Evolutionary conservation across 2,113 vertebrate species (phyloP).

Genomic region (Pimephales promelas): DNA sequence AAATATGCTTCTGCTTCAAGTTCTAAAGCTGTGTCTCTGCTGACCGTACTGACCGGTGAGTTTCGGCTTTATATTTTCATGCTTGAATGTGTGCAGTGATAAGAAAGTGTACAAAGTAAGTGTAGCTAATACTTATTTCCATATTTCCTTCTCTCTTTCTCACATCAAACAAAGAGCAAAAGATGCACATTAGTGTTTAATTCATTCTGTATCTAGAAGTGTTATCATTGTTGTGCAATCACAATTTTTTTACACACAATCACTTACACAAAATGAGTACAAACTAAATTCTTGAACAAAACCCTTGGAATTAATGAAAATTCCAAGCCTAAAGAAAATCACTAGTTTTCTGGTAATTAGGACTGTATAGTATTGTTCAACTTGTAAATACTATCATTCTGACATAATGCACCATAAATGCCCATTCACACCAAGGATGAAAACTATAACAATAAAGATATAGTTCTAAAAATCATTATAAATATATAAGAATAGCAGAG

Average conservation of each 20-base stretch:
- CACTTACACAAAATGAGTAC: neutral
- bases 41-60: conserved; percentile 66
- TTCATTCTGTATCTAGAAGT: neutral
- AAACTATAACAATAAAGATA: too few relatives aligned
- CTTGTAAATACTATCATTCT: neutral
- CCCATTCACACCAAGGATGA: too few relatives aligned
- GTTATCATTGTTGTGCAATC: neutral
- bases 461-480: too few relatives aligned
- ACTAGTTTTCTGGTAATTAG: neutral
- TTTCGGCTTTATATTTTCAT: neutral
- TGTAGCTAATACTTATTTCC: neutral
- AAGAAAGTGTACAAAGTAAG: neutral
- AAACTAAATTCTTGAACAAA: neutral
- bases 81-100: neutral
- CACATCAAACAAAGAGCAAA: neutral
- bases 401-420: neutral
- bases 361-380: neutral
- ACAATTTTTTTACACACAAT: too few relatives aligned
- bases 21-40: conserved; percentile 69
- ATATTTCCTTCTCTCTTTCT: neutral
- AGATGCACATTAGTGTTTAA: neutral
- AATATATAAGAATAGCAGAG: too few relatives aligned
- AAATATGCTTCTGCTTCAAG: conserved; percentile 63
- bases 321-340: neutral
- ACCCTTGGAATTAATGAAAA: neutral